A percentile compares a stretch with the other conserved stretches of the same genome.
Evolutionary conservation across 2,888 invertebrate genomes (phyloP).

Genomic region (Chironomus tentans): DNA sequence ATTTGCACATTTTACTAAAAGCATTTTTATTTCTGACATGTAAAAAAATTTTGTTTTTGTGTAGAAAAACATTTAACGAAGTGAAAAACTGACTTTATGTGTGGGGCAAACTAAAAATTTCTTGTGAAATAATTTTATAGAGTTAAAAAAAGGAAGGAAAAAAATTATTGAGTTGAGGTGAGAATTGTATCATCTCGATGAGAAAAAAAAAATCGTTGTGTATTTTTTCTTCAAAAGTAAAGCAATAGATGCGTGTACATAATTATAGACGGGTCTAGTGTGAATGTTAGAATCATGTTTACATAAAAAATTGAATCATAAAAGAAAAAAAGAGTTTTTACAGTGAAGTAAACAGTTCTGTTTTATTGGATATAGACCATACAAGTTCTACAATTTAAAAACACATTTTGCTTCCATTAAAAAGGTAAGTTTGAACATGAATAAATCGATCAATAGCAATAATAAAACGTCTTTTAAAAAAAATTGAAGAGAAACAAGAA

Average conservation of each 20-base stretch:
- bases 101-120: too few species aligned
- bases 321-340: background rate
- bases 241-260: background rate
- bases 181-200: background rate
- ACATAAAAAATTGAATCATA: background rate
- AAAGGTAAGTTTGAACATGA: background rate
- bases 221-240: background rate
- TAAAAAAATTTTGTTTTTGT: background rate
- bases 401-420: background rate
- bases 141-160: too few species aligned
- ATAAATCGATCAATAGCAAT: conserved; percentile 4
- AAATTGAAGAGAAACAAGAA: background rate
- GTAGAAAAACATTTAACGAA: background rate
- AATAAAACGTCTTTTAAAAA: background rate
- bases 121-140: too few species aligned
- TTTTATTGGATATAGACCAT: background rate
- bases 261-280: background rate
- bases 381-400: background rate
- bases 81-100: too few species aligned
- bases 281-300: background rate
- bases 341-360: background rate
- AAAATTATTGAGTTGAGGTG: background rate
- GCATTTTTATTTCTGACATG: background rate
- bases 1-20: background rate
- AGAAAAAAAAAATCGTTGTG: background rate